These are phyloP conservation scores for Henicopernis longicauda DNA, from an alignment of 2,113 vertebrate species.

Conservation along the genomic window DNA sequence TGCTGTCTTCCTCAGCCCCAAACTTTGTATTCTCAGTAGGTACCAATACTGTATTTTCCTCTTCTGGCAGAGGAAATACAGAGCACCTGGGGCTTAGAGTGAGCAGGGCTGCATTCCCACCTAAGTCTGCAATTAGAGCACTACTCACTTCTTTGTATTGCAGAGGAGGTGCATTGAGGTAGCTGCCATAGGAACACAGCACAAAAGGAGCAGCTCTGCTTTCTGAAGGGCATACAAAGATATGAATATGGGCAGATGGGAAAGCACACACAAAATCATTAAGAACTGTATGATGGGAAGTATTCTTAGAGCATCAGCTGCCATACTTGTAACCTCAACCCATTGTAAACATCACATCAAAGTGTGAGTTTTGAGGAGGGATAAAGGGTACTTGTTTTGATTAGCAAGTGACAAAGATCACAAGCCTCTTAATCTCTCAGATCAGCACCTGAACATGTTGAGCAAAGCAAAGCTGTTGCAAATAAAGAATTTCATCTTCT, in stretches of 20 bases:
- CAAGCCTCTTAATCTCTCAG: neutral
- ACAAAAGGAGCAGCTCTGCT: neutral
- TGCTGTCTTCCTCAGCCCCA: neutral
- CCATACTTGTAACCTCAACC: rapidly evolving
- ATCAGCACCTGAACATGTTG: neutral
- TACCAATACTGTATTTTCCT: neutral
- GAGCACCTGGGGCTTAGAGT: neutral
- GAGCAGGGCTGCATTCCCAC: neutral
- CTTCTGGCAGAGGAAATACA: neutral
- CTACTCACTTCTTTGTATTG: rapidly evolving
- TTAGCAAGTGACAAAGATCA: neutral
- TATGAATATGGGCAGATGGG: neutral
- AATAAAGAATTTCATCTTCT: neutral
- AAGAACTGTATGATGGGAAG: neutral
- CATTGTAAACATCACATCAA: neutral
- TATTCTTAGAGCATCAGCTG: neutral
- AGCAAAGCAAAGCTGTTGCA: neutral
- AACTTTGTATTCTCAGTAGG: neutral
- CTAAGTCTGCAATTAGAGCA: neutral
- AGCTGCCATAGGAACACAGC: neutral
- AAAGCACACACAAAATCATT: neutral
- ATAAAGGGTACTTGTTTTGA: neutral
- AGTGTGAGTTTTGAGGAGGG: neutral
- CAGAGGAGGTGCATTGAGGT: neutral
- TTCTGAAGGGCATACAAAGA: neutral